Evolutionary conservation across 35 echinoderm and acorn worm genomes (phyloP), one percentile per base, ranked within the genome.

Genomic region (Ptychodera flava): DNA sequence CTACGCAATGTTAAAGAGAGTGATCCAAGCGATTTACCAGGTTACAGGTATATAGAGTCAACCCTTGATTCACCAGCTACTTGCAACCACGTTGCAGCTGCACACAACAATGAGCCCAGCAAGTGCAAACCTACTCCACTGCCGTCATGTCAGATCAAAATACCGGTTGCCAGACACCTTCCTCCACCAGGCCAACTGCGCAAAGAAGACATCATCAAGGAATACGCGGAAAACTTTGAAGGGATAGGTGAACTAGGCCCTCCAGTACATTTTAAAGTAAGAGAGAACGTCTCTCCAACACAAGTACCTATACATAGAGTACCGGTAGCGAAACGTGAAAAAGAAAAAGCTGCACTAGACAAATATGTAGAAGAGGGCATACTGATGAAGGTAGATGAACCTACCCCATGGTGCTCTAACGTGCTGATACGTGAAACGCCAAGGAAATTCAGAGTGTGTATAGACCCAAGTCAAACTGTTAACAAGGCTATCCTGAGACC

Each of bases 391-490:
- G n/a, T n/a, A n/a, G n/a, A n/a, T n/a, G n/a, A n/a, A n/a, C n/a
- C n/a, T n/a, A n/a, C n/a, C n/a, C n/a, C n/a, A n/a, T n/a, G n/a
- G n/a, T n/a, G n/a, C n/a, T n/a, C n/a, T n/a, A n/a, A n/a, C n/a
- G n/a, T 64, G 22, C 45, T 64, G 45, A 64, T 64, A 64, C 45
- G 45, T 12, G 45, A 64, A 22, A 64, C 45, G 6, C 45, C 45
- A 64, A n/a, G n/a, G n/a, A n/a, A 88, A 80, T 28, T 88, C 1
- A 88, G 78, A 80, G 35, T 88, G 6, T 88, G 86, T 37, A 0
- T 88, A 34, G 86, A 88, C 37, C 86, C 86, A 80, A 80, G 31
- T n/a, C n/a, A n/a, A n/a, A n/a, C n/a, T n/a, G n/a, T n/a, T n/a
- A n/a, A n/a, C n/a, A n/a, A n/a, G n/a, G n/a, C n/a, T n/a, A n/a